Base-by-base conservation (phyloP, 2,888 invertebrate genomes). In the Pandemis cinnamomeana region DNA sequence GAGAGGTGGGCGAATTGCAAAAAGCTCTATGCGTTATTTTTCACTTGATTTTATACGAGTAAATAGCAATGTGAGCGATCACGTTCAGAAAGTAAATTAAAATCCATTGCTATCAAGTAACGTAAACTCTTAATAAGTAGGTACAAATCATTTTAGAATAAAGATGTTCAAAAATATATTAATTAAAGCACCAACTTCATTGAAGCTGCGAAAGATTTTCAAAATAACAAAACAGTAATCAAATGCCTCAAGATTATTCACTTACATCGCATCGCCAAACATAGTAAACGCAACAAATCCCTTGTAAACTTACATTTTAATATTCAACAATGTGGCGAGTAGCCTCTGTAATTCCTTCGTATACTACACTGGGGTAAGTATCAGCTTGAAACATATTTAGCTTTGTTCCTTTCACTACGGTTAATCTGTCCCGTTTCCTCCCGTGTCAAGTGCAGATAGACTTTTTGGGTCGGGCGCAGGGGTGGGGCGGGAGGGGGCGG, bases 361-460 rank as follows among this genome's bases (percentile, higher is more conserved):
- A 81, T 86, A 88, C 90, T 90, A 79, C 83, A 82, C 84, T 79
- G 84, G 86, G 86, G 90, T 88, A 89, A 92, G 91, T 92, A 93
- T 92, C 91, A 92, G 91, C 89, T 89, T 88, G 91, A 93, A 93
- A 92, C 92, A 94, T 94, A 93, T 93, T 93, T 93, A 93, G 92
- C 93, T 93, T 93, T 94, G 93, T 93, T 94, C 92, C 91, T 90
- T 92, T 93, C 92, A 91, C 92, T 92, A 92, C 93, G 91, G 93
- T 93, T 93, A 93, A 93, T 94, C 93, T 93, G 92, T 93, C 94
- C 90, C 93, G 92, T 91, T 94, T 92, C 91, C 93, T 93, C 94
- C 91, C 89, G 89, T 92, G 93, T 93, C 93, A 94, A 93, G 93
- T 92, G 91, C 93, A 93, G 93, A 93, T 93, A 93, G 92, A 93